Conservation (phyloP, 2,888 invertebrate species). For the Mimachlamys varia region DNA sequence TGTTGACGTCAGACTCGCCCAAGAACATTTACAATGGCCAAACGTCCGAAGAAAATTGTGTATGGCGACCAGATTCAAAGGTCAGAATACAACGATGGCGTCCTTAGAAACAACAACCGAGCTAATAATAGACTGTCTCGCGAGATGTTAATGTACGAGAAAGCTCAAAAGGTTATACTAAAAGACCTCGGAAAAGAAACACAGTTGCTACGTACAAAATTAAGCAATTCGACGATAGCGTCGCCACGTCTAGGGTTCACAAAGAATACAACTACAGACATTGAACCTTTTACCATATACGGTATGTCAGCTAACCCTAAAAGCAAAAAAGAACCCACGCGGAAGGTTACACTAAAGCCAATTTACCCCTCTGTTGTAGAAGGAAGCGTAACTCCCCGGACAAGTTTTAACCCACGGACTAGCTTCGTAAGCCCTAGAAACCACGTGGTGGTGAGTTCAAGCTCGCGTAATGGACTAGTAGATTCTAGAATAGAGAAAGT, state of each 20-base stretch:
- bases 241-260: conserved; percentile 39
- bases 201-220: conserved; percentile 56
- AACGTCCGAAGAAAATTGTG: conserved; percentile 43
- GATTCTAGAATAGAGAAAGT: conserved; percentile 1
- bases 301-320: conserved; percentile 41
- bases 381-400: not conserved
- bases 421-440: not conserved
- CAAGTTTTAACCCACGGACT: not conserved
- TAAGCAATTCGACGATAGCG: conserved; percentile 41
- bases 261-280: conserved; percentile 38
- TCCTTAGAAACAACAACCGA: conserved; percentile 66
- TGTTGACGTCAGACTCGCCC: not conserved
- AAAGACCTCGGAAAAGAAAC: conserved; percentile 67
- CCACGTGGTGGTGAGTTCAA: conserved; percentile 4
- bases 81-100: conserved; percentile 72
- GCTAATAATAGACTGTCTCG: conserved; percentile 64
- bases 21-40: not conserved
- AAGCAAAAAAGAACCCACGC: conserved; percentile 39
- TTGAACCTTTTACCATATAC: conserved; percentile 44
- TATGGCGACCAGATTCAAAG: conserved; percentile 58
- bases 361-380: not conserved
- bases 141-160: conserved; percentile 66
- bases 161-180: conserved; percentile 67
- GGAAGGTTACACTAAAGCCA: conserved; percentile 39
- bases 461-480: not conserved